These are phyloP conservation scores for Drosophila atripex DNA, from an alignment of 2,888 invertebrate species.

Conservation along the genomic window DNA sequence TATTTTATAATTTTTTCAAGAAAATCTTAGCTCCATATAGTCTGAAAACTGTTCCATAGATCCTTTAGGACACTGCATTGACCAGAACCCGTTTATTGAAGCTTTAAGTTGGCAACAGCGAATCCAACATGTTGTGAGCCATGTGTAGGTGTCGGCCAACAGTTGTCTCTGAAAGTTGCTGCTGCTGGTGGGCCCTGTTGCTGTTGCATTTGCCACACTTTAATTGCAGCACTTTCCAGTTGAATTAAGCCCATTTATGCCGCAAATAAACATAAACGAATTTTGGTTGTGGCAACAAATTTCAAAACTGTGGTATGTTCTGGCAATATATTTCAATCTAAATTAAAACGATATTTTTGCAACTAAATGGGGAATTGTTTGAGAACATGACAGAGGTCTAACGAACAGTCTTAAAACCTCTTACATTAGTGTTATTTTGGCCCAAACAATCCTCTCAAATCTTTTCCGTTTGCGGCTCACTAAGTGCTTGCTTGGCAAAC, in stretches of 20 bases:
- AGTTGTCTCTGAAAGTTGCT: slow-evolving; percentile 1
- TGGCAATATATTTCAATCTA: background rate
- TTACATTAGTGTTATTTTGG: background rate
- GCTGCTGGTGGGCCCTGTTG: slow-evolving; percentile 6
- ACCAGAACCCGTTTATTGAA: slow-evolving; percentile 56
- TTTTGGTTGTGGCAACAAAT: slow-evolving; percentile 8
- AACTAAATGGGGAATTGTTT: too few species aligned
- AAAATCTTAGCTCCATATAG: too few species aligned
- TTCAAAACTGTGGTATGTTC: background rate
- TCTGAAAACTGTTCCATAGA: background rate
- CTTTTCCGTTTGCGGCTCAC: background rate
- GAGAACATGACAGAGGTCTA: too few species aligned
- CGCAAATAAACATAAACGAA: slow-evolving; percentile 5
- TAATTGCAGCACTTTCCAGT: slow-evolving; percentile 66
- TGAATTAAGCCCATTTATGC: slow-evolving; percentile 52
- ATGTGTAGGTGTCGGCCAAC: slow-evolving; percentile 1
- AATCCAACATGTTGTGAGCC: slow-evolving; percentile 55
- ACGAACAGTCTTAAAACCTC: too few species aligned
- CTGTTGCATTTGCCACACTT: slow-evolving; percentile 54
- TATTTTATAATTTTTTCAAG: too few species aligned
- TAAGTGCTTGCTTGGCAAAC: slow-evolving; percentile 1
- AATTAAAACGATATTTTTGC: background rate
- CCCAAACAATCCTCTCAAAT: background rate
- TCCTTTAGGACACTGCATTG: background rate
- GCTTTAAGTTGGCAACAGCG: slow-evolving; percentile 26